Percentiles rank a stretch among this genome's conserved stretches.
Evolutionary conservation across 2,113 vertebrate genomes (phyloP).

Genomic region (Epinephelus fuscoguttatus): DNA sequence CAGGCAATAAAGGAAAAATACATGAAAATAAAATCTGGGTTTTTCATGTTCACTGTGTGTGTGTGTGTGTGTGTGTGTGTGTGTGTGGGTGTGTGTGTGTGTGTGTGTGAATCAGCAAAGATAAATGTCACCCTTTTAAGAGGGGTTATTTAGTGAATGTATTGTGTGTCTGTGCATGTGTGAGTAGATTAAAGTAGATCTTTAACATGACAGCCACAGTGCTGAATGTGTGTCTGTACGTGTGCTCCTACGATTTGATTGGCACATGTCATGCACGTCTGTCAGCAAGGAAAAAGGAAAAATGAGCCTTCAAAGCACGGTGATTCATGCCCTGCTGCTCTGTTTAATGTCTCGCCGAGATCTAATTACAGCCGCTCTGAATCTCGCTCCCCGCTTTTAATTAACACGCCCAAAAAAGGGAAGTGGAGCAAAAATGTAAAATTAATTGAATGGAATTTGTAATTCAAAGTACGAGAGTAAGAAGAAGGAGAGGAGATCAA

Average conservation of each 20-base stretch:
- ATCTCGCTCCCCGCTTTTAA: conserved; percentile 46
- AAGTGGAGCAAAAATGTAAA: conserved; percentile 49
- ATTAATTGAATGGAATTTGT: conserved; percentile 60
- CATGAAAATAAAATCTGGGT: no score
- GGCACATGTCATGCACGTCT: conserved; percentile 22
- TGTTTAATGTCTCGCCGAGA: conserved; percentile 45
- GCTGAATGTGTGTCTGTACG: background rate
- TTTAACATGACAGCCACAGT: background rate
- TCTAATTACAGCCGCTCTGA: conserved; percentile 55
- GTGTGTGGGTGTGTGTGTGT: background rate
- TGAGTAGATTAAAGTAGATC: background rate
- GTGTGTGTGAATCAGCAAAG: background rate
- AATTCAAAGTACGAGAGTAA: conserved; percentile 48
- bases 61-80: background rate
- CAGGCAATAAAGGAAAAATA: no score
- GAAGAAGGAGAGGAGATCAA: conserved; percentile 41
- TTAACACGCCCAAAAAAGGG: conserved; percentile 49
- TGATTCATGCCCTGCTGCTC: conserved; percentile 40
- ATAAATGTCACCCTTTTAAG: background rate
- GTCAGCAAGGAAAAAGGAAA: background rate
- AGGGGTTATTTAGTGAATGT: background rate
- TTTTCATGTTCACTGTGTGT: no score
- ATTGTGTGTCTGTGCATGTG: background rate
- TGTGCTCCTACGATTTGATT: conserved; percentile 20
- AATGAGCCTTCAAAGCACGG: background rate